Evolutionary conservation across 2,888 invertebrate genomes (phyloP).

Genomic region (Leucophenga maculata): DNA sequence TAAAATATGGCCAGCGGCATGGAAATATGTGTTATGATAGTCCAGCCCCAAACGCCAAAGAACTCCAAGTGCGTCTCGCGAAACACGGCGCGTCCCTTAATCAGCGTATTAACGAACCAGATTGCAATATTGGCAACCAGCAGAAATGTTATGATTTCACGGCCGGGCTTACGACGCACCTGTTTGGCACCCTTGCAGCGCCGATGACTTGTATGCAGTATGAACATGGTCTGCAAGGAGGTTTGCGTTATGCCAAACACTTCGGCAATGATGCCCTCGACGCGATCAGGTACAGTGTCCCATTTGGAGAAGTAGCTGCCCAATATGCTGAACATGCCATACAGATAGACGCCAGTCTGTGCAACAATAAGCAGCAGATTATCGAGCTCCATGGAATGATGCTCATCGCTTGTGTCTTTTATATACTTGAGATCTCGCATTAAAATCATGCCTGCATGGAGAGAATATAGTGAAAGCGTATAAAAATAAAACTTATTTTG

Average conservation of each 20-base stretch:
- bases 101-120: conserved; percentile 89
- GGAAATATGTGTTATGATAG: conserved; percentile 89
- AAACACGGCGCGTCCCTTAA: conserved; percentile 87
- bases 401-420: conserved; percentile 73
- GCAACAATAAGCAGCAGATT: conserved; percentile 88
- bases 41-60: conserved; percentile 92
- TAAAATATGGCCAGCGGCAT: conserved; percentile 93
- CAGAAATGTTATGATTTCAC: conserved; percentile 89
- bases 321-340: conserved; percentile 89
- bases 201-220: conserved; percentile 83
- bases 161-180: conserved; percentile 83
- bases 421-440: conserved; percentile 79
- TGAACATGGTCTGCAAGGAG: conserved; percentile 84
- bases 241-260: conserved; percentile 84
- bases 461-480: neutral
- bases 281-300: conserved; percentile 73
- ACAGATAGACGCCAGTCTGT: conserved; percentile 90
- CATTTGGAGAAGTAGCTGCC: conserved; percentile 73
- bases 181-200: conserved; percentile 82
- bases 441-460: conserved; percentile 75
- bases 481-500: neutral
- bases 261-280: conserved; percentile 81
- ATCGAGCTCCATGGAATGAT: conserved; percentile 76
- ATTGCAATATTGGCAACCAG: conserved; percentile 87
- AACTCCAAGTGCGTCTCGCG: conserved; percentile 86